Percentiles rank a stretch among this genome's conserved stretches.
Evolutionary conservation across 2,888 invertebrate species (phyloP).

Genomic region (Druceiella hillmani): DNA sequence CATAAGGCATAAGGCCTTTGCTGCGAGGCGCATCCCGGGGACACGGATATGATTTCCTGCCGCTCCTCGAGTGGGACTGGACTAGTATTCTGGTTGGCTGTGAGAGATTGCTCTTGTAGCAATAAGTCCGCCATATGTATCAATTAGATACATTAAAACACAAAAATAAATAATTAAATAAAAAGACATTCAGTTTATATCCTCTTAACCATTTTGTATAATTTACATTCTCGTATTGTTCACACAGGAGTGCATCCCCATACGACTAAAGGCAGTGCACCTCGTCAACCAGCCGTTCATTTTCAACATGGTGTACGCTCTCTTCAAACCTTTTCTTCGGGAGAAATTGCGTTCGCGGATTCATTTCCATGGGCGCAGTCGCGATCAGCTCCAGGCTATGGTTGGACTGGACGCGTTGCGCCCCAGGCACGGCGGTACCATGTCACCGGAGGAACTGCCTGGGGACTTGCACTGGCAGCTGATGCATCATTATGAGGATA

Average conservation of each 20-base stretch:
- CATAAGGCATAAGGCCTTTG: too few relatives aligned
- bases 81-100: too few relatives aligned
- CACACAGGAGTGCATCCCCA: constrained; percentile 80
- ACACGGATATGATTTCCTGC: too few relatives aligned
- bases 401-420: constrained; percentile 57
- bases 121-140: too few relatives aligned
- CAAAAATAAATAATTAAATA: too few relatives aligned
- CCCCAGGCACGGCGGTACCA: constrained; percentile 59
- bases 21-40: too few relatives aligned
- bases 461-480: constrained; percentile 63
- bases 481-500: constrained; percentile 59
- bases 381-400: constrained; percentile 52
- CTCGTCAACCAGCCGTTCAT: constrained; percentile 82
- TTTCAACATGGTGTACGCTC: constrained; percentile 79
- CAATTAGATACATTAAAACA: too few relatives aligned
- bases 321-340: constrained; percentile 84
- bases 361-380: constrained; percentile 68
- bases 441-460: constrained; percentile 56
- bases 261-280: constrained; percentile 80
- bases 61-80: too few relatives aligned
- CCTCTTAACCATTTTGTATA: too few relatives aligned
- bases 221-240: too few relatives aligned
- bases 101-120: too few relatives aligned
- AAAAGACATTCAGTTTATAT: too few relatives aligned
- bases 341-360: constrained; percentile 77